A percentile compares a stretch with the other conserved stretches of the same genome.
phyloP scores from a whole-genome alignment of 2,113 vertebrate genomes.

The Onychostruthus taczanowskii region DNA sequence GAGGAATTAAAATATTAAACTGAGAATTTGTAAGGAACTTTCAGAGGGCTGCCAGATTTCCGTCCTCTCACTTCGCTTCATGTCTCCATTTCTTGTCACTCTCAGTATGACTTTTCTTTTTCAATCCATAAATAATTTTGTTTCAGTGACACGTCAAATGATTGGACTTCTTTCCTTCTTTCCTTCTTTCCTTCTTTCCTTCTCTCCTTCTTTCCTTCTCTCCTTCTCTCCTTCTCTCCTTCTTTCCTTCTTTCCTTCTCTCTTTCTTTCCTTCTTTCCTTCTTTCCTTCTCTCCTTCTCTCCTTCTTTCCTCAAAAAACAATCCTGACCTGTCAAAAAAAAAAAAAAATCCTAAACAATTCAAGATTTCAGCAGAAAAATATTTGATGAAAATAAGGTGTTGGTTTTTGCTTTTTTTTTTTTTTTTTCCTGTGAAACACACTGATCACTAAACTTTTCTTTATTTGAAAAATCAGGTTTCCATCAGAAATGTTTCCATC shows the following conservation, averaged over 20 bases:
- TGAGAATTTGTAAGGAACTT: neutral
- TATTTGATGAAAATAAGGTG: neutral
- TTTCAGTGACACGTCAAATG: neutral
- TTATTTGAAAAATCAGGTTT: constrained; percentile 22
- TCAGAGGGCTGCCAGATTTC: neutral
- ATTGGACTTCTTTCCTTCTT: neutral
- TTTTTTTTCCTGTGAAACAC: neutral
- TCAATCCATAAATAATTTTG: neutral
- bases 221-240: neutral
- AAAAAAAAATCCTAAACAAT: neutral
- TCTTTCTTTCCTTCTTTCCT: neutral
- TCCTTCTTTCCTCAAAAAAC: neutral
- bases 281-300: neutral
- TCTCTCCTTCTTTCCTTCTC: neutral
- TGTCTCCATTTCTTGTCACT: neutral
- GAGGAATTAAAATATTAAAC: neutral
- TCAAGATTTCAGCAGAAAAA: neutral
- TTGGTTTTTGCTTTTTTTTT: accelerated
- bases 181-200: neutral
- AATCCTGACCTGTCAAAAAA: neutral
- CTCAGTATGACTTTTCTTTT: neutral
- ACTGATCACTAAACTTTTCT: neutral
- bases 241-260: neutral
- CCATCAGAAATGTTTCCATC: constrained; percentile 14
- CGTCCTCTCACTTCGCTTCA: neutral